These are phyloP conservation scores for Piprites chloris DNA, from an alignment of 2,113 vertebrate species.

Conservation along the genomic window DNA sequence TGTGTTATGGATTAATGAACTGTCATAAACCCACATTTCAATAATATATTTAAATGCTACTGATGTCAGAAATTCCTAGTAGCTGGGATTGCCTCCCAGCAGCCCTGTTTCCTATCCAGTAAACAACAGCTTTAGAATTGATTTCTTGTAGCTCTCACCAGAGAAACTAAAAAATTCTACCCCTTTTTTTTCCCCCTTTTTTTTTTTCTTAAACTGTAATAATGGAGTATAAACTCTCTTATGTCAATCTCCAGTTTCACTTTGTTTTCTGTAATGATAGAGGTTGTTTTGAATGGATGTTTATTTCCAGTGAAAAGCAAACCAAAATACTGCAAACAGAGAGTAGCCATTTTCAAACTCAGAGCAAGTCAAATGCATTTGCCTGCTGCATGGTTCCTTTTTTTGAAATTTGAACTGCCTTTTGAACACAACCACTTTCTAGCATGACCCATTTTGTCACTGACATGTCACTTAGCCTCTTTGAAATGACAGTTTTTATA, in stretches of 20 bases:
- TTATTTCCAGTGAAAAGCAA: neutral
- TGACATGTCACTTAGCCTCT: neutral
- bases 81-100: neutral
- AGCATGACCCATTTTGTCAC: neutral
- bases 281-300: neutral
- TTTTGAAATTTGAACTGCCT: neutral
- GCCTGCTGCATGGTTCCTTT: neutral
- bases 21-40: neutral
- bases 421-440: neutral
- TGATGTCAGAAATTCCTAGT: neutral
- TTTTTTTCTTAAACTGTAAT: neutral
- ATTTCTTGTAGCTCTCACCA: neutral
- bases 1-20: neutral
- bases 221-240: neutral
- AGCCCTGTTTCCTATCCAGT: neutral
- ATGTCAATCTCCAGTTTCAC: neutral
- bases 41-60: neutral
- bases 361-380: neutral
- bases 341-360: neutral
- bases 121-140: neutral
- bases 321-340: neutral
- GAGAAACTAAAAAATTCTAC: neutral
- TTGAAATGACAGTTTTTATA: slow-evolving; percentile 3
- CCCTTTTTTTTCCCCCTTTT: neutral
- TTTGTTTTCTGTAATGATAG: neutral